These are phyloP conservation scores for Eremophila alpestris DNA, from an alignment of 2,797 vertebrate genomes.

Conservation along the genomic window DNA sequence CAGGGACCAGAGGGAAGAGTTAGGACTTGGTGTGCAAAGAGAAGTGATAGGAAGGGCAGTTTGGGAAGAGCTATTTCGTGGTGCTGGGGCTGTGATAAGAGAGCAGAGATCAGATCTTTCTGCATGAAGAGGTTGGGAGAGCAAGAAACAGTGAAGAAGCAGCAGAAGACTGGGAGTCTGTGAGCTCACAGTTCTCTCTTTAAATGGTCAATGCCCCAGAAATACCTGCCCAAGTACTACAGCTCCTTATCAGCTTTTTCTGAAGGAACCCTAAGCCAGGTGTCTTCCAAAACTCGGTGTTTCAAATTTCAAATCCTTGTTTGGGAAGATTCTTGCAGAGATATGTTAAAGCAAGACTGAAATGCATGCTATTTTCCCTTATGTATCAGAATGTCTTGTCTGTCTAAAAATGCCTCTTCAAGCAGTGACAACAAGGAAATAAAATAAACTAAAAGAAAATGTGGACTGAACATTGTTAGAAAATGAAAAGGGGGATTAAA, in stretches of 20 bases:
- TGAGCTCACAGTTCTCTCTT: neutral
- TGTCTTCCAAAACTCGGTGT: neutral
- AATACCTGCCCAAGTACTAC: neutral
- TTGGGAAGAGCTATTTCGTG: neutral
- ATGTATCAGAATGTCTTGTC: neutral
- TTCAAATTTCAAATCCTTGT: neutral
- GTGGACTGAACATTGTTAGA: neutral
- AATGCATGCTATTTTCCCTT: neutral
- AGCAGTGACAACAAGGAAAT: neutral
- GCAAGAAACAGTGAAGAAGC: neutral
- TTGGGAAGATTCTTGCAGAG: neutral
- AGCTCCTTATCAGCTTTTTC: neutral
- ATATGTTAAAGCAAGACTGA: neutral
- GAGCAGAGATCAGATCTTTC: neutral
- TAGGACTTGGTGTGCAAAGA: neutral
- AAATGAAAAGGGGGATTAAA: neutral
- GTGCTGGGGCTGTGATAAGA: neutral
- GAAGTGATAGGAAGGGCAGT: neutral
- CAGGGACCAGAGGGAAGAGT: neutral
- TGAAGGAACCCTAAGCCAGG: neutral
- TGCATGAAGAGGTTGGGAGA: neutral
- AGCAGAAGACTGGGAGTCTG: neutral
- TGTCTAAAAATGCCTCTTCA: neutral
- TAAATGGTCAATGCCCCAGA: neutral
- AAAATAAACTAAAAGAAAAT: neutral